Conservation (phyloP, 2,888 invertebrate species). For the Mimumesa dahlbomi region DNA sequence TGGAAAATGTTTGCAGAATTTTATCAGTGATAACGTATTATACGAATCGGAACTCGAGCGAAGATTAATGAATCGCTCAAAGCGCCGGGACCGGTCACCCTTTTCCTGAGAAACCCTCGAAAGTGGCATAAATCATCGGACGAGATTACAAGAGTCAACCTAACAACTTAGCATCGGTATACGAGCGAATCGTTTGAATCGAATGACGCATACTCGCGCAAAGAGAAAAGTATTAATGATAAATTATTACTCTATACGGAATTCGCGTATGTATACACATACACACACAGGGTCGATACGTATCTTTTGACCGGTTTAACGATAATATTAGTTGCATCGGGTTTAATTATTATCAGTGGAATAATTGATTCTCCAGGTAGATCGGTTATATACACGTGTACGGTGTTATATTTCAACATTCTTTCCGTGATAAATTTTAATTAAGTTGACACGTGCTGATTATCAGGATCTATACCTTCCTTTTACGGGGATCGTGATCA, state of each 20-base stretch:
- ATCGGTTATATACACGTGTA: neutral
- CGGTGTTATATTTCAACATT: neutral
- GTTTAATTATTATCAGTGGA: slow-evolving; percentile 15
- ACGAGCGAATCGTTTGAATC: neutral
- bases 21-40: slow-evolving; percentile 43
- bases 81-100: slow-evolving; percentile 30
- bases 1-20: neutral
- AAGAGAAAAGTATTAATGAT: slow-evolving; percentile 15
- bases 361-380: slow-evolving; percentile 13
- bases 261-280: no score
- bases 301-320: slow-evolving; percentile 2
- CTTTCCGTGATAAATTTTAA: neutral
- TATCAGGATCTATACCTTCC: neutral
- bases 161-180: neutral
- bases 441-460: neutral
- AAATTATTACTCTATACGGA: slow-evolving; percentile 15
- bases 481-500: no score
- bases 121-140: slow-evolving; percentile 48
- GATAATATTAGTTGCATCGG: slow-evolving; percentile 18
- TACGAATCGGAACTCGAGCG: slow-evolving; percentile 17
- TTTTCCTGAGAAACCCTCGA: slow-evolving; percentile 28
- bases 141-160: slow-evolving; percentile 21
- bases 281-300: slow-evolving; percentile 11
- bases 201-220: neutral
- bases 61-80: slow-evolving; percentile 44